These are phyloP conservation scores for Hesperophylax magnus DNA, from an alignment of 1,140 invertebrate species.

Conservation along the genomic window DNA sequence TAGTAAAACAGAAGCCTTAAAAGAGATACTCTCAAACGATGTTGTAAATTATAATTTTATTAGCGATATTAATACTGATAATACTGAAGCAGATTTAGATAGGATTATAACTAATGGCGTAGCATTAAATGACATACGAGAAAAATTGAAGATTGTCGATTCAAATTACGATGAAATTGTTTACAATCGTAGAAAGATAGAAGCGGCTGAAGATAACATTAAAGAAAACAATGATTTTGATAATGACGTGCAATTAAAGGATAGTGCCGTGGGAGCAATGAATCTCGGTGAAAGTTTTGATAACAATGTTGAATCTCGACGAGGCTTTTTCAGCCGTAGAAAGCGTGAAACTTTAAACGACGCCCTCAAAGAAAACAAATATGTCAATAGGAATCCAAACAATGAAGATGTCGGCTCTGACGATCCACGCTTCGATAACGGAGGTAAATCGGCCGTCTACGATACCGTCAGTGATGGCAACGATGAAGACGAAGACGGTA, in stretches of 20 bases:
- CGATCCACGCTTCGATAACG: slow-evolving; percentile 64
- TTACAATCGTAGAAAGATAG: not conserved
- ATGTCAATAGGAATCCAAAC: slow-evolving; percentile 57
- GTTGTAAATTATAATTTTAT: slow-evolving; percentile 12
- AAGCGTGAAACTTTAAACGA: slow-evolving; percentile 18
- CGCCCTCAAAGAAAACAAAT: slow-evolving; percentile 38
- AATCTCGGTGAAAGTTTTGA: too few species aligned
- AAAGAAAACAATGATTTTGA: too few species aligned
- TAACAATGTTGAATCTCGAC: too few species aligned
- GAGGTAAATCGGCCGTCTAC: slow-evolving; percentile 50
- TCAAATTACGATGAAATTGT: not conserved
- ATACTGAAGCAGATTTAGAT: not conserved
- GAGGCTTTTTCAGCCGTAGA: too few species aligned
- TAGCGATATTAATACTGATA: slow-evolving; percentile 12
- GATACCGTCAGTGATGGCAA: slow-evolving; percentile 59
- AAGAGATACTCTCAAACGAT: not conserved
- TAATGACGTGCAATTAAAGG: too few species aligned
- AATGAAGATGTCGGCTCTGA: slow-evolving; percentile 57
- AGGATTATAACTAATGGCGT: not conserved
- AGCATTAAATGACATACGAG: not conserved
- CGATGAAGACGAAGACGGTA: slow-evolving; percentile 57
- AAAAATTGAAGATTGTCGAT: not conserved
- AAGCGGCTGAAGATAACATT: too few species aligned
- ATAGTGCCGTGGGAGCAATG: too few species aligned
- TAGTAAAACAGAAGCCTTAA: slow-evolving; percentile 24